A percentile compares a stretch with the other conserved stretches of the same genome.
Conservation (phyloP, 2,888 invertebrate species). For the Mythimna ferrago region DNA sequence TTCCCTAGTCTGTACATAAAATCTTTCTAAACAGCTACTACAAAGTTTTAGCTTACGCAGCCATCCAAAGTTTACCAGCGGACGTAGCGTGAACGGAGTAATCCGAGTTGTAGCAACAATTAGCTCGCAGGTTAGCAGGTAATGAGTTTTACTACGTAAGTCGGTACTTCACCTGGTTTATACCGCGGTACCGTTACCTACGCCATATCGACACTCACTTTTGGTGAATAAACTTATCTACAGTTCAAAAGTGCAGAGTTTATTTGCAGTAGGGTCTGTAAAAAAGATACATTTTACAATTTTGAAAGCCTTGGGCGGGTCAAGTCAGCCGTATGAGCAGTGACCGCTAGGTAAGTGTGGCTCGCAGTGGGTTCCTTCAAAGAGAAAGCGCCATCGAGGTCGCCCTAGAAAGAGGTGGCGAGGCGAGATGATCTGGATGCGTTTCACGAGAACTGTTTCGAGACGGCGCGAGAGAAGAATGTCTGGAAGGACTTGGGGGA, state of each 20-base stretch:
- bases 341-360: no score
- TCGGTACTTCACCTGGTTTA: conserved; percentile 2
- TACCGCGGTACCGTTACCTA: background rate
- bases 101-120: conserved; percentile 56
- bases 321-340: no score
- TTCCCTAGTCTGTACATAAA: background rate
- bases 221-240: background rate
- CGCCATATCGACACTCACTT: background rate
- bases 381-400: no score
- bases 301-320: no score
- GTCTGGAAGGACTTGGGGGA: no score
- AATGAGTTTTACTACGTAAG: conserved; percentile 50
- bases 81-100: conserved; percentile 60
- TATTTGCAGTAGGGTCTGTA: background rate
- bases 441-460: no score
- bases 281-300: no score
- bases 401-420: no score
- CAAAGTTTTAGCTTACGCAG: conserved; percentile 11
- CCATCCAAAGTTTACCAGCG: conserved; percentile 59
- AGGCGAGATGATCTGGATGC: no score
- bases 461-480: no score
- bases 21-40: background rate
- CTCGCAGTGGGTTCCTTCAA: no score
- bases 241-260: background rate
- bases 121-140: conserved; percentile 50